phyloP scores from a whole-genome alignment of 2,113 vertebrate genomes.

The Forbesichthys agassizii region DNA sequence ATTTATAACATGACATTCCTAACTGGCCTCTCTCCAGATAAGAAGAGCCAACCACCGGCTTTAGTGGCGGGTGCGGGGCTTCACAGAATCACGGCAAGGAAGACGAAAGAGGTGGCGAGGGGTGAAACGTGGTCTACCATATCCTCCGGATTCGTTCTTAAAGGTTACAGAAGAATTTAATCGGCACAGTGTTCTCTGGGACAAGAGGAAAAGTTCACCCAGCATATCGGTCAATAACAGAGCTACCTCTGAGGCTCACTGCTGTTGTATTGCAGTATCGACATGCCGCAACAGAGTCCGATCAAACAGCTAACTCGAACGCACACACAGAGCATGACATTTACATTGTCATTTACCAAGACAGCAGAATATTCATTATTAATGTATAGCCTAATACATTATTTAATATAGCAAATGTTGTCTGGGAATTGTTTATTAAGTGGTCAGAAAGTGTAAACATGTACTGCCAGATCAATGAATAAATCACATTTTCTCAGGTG shows the following conservation, averaged over 20 bases:
- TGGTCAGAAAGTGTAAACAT: conserved; percentile 55
- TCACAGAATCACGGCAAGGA: conserved; percentile 28
- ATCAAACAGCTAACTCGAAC: conserved; percentile 44
- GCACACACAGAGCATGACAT: conserved; percentile 57
- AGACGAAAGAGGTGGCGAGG: conserved; percentile 33
- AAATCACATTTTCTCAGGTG: conserved; percentile 53
- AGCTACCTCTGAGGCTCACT: conserved; percentile 11
- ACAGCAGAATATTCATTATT: conserved; percentile 62
- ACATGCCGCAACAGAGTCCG: conserved; percentile 18
- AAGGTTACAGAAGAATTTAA: conserved; percentile 48
- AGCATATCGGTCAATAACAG: conserved; percentile 42
- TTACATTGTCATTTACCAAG: conserved; percentile 62
- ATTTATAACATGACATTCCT: conserved; percentile 48
- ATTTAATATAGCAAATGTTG: conserved; percentile 55
- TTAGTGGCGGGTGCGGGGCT: conserved; percentile 7
- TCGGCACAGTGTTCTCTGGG: conserved; percentile 27
- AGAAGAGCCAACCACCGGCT: conserved; percentile 17
- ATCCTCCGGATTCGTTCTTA: conserved; percentile 32
- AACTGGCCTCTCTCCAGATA: conserved; percentile 30
- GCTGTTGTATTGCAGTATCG: conserved; percentile 11
- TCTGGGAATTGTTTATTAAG: conserved; percentile 48
- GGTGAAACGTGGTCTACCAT: conserved; percentile 43
- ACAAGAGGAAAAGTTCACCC: conserved; percentile 46
- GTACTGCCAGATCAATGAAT: conserved; percentile 54
- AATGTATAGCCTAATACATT: conserved; percentile 64